Conservation (phyloP, 2,797 vertebrate genomes). For the Gastrophryne carolinensis region DNA sequence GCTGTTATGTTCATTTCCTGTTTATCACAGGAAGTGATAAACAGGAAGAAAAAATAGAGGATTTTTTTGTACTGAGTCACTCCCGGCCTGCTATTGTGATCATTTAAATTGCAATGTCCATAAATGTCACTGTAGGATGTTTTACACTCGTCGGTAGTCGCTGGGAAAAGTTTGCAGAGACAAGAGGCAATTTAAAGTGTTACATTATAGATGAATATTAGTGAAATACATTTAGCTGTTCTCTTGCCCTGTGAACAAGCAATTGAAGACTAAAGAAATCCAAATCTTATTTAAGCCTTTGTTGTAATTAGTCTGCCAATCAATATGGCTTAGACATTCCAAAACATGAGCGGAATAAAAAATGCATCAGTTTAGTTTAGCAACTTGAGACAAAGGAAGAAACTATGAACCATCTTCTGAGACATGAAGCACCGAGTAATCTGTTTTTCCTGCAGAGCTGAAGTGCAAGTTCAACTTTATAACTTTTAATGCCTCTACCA, state of each 20-base stretch:
- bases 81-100: background rate
- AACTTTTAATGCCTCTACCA: too few relatives aligned
- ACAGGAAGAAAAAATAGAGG: too few relatives aligned
- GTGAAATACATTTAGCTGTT: background rate
- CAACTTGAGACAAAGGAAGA: background rate
- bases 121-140: background rate
- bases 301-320: constrained; percentile 11
- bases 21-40: too few relatives aligned
- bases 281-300: background rate
- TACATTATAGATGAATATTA: background rate
- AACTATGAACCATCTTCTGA: background rate
- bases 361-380: background rate
- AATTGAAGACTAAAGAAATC: background rate
- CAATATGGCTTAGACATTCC: constrained; percentile 1
- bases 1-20: too few relatives aligned
- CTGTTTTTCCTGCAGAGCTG: background rate
- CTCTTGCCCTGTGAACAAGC: background rate
- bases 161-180: background rate
- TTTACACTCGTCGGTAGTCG: background rate
- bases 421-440: background rate
- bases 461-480: background rate
- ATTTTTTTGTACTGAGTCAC: too few relatives aligned
- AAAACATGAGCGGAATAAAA: constrained; percentile 10
- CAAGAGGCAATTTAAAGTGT: background rate
- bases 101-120: background rate